Evolutionary conservation across 1,140 invertebrate genomes (phyloP), one percentile per base, ranked within the genome.

Genomic region (Parapsyche elsis): DNA sequence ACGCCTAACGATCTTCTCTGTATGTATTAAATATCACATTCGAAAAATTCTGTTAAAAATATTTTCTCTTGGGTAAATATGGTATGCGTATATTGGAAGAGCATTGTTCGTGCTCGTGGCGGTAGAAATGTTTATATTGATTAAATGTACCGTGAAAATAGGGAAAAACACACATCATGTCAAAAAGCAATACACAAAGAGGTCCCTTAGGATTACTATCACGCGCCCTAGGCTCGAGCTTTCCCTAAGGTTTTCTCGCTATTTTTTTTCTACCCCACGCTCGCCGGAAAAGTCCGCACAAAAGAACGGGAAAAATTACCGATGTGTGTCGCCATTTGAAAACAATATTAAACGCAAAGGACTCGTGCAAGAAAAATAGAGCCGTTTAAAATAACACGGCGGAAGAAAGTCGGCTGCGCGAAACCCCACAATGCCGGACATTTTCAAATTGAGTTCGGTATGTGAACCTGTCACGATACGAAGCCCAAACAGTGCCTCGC

Each of bases 161-260:
- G 64, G 26, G 64, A 67, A 67, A n/a, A 67, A 67, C 24, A 67
- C 64, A 67, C 64, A 67, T 67, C 64, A 67, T 67, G 64, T 67
- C 64, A 67, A 67, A 67, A 67, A 67, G 64, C 64, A 67, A 67
- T 67, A 67, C 24, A 67, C 64, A 67, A 67, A 67, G 64, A 67
- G 64, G 64, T 67, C 64, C 64, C 64, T 12, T 19, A n/a, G 64
- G 64, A 67, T 67, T 67, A 67, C 64, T 67, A 67, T 67, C 64
- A 24, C 64, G 24, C 64, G 64, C 19, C 64, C 64, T 9, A 67
- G 64, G 23, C 64, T 67, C 24, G 21, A 14, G 49, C 49, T 53
- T 53, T 53, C 49, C 12, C 10, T 53, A 53, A 12, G 16, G 10
- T 53, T 53, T 53, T 53, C 16, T 10, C 12, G 12, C 12, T 53